These are phyloP conservation scores for Betta splendens DNA, from an alignment of 2,797 vertebrate species.

Conservation along the genomic window DNA sequence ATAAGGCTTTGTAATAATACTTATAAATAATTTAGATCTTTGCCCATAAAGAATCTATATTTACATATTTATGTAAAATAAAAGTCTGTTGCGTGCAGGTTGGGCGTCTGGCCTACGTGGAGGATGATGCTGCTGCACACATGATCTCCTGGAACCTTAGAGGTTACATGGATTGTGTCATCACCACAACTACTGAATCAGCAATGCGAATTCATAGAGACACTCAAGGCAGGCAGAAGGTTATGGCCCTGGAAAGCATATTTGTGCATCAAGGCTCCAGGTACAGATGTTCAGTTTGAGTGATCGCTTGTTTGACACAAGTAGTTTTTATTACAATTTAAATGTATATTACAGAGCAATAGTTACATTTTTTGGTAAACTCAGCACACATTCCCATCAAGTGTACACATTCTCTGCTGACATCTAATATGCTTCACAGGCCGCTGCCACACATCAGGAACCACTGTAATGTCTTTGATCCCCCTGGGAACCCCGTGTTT, in stretches of 20 bases:
- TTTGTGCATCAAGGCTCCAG: constrained; percentile 78
- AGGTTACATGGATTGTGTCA: constrained; percentile 92
- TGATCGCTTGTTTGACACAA: no score
- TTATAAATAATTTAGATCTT: no score
- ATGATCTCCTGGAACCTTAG: constrained; percentile 93
- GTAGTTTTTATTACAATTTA: no score
- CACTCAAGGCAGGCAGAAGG: constrained; percentile 87
- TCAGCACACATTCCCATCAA: background rate
- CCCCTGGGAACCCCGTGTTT: constrained; percentile 86
- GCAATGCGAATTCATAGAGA: constrained; percentile 83
- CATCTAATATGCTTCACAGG: constrained; percentile 69
- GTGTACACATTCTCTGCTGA: background rate
- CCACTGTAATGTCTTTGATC: constrained; percentile 77
- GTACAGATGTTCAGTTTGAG: constrained; percentile 67
- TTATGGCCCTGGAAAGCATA: constrained; percentile 88
- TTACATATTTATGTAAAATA: no score
- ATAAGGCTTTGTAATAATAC: no score
- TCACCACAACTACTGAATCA: constrained; percentile 85
- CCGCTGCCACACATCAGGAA: constrained; percentile 88
- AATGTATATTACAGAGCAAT: no score
- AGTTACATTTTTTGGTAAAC: background rate
- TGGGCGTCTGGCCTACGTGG: constrained; percentile 87
- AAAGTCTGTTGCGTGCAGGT: constrained; percentile 77
- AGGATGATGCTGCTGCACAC: constrained; percentile 84
- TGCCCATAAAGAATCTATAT: no score